Evolutionary conservation across 2,888 invertebrate species (phyloP).

Genomic region (Augochlorella aurata): DNA sequence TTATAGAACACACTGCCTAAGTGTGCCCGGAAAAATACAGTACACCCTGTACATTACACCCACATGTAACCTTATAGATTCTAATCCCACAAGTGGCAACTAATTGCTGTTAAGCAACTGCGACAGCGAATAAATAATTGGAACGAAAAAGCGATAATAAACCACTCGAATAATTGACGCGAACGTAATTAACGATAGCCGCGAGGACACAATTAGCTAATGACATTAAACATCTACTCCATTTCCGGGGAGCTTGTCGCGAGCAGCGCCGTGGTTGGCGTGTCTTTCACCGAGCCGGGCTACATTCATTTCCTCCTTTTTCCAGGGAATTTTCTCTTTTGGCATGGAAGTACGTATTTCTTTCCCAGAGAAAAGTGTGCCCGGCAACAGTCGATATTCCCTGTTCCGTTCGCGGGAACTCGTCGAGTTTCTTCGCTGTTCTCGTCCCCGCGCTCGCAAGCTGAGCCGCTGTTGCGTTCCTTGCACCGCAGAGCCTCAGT

Average conservation of each 20-base stretch:
- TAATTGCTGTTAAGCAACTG: too few relatives aligned
- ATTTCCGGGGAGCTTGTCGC: constrained; percentile 6
- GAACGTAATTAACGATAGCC: neutral
- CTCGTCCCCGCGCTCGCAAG: neutral
- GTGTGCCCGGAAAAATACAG: too few relatives aligned
- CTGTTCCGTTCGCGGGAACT: constrained; percentile 20
- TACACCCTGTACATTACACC: too few relatives aligned
- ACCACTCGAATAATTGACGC: neutral
- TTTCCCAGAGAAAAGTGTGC: constrained; percentile 29
- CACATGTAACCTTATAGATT: too few relatives aligned
- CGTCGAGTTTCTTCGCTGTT: constrained; percentile 18
- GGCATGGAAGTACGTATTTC: constrained; percentile 41
- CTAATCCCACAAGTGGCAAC: too few relatives aligned
- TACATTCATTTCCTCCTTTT: constrained; percentile 29
- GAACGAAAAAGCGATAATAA: neutral
- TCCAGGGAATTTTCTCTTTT: constrained; percentile 34
- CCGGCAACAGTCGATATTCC: constrained; percentile 39
- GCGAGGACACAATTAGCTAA: constrained; percentile 35
- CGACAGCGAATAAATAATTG: too few relatives aligned
- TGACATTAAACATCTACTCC: constrained; percentile 32
- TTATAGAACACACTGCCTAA: too few relatives aligned
- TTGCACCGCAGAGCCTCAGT: neutral
- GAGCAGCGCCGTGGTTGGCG: constrained; percentile 7
- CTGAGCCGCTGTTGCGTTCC: constrained; percentile 2
- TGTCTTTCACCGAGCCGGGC: constrained; percentile 45